Evolutionary conservation across 2,113 vertebrate genomes (phyloP), one percentile per base, ranked within the genome.

Genomic region (Dendrocopos noguchii): DNA sequence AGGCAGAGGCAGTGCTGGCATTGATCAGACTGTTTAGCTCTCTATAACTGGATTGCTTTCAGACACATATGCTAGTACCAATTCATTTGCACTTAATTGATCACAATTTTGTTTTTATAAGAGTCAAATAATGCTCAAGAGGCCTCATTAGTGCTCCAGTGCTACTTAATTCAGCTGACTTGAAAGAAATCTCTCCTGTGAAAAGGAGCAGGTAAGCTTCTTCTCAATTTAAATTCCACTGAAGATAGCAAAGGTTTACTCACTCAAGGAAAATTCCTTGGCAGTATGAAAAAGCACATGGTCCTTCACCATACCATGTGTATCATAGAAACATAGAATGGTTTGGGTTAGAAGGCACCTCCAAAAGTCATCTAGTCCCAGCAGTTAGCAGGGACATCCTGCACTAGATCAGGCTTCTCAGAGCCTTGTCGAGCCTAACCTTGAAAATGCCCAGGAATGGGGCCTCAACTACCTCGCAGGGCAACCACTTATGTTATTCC

Each of bases 31-130:
- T 56, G 34, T 56, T 95, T 86, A 94, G 70, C 57, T 90, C 66
- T 77, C 64, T 67, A 0, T 76, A 85, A 85, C 79, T 72, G 90
- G 81, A 77, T 68, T 93, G 78, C 57, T 95, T 93, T 82, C 93
- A 93, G 87, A 88, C 61, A 61, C 84, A 77, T 79, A 67, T 66
- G 65, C 44, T 88, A 42, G 53, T 67, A 86, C 34, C 95, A 95
- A 94, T 93, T 95, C 65, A 93, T 96, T 93, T 97, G 61, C 59
- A 88, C 87, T 91, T 93, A 96, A 95, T 53, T 90, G 95, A 93
- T 92, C 81, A 93, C 87, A 91, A 34, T 95, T 95, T 95, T 94
- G 82, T 61, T 84, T 95, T 95, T 73, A 6, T 65, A 90, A 72
- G 66, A 86, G 71, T 59, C 88, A 90, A 92, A 76, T 71, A 91